Conservation (phyloP, 2,888 invertebrate genomes). For the Microctonus hyperodae region DNA sequence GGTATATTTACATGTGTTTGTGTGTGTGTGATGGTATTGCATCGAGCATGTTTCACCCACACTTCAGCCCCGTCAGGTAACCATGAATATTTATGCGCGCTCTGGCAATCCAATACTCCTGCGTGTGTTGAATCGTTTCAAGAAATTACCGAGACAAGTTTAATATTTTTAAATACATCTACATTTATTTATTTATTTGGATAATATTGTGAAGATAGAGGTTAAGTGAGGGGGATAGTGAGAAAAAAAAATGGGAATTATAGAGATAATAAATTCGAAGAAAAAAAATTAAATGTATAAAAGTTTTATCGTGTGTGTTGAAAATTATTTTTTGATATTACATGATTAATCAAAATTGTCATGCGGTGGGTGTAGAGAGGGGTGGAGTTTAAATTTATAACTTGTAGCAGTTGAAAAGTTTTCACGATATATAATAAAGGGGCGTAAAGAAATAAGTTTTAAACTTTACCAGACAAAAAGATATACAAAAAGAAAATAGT, state of each 20-base stretch:
- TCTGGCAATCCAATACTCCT: conserved; percentile 44
- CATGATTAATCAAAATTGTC: conserved; percentile 17
- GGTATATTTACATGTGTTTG: not conserved
- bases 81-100: conserved; percentile 55
- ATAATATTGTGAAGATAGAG: no score
- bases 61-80: conserved; percentile 34
- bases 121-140: conserved; percentile 22
- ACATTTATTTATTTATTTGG: not conserved
- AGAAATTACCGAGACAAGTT: conserved; percentile 1
- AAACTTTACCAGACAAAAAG: not conserved
- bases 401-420: not conserved
- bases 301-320: not conserved
- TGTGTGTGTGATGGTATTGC: not conserved
- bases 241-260: not conserved
- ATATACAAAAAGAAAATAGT: not conserved
- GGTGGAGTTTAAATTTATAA: conserved; percentile 9
- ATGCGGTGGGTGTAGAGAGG: not conserved
- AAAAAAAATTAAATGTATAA: not conserved
- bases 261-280: not conserved
- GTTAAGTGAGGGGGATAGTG: not conserved
- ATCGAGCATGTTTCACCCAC: conserved; percentile 42
- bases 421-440: not conserved
- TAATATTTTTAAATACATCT: not conserved
- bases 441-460: not conserved
- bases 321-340: not conserved